A percentile compares a stretch with the other conserved stretches of the same genome.
Evolutionary conservation across 1,140 invertebrate species (phyloP).

Genomic region (Theocolax elegans): DNA sequence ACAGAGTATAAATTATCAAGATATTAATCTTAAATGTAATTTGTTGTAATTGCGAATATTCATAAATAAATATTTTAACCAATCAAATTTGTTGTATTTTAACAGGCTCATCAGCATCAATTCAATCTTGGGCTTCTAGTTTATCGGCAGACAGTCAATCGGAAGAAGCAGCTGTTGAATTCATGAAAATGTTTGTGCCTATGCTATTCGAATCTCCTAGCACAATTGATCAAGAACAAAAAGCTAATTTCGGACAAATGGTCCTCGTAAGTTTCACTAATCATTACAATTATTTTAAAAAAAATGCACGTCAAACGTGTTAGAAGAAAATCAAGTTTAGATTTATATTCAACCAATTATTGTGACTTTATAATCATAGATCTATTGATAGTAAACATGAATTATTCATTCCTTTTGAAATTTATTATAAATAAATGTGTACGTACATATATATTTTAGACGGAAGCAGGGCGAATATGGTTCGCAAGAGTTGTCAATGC

Average conservation of each 20-base stretch:
- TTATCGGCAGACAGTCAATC: conserved; percentile 78
- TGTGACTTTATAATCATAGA: too few species aligned
- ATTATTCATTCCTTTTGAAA: too few species aligned
- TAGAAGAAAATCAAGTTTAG: too few species aligned
- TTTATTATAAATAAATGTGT: too few species aligned
- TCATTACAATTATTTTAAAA: conserved; percentile 3
- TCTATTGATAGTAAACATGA: too few species aligned
- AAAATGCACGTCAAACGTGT: background rate
- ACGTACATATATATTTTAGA: too few species aligned
- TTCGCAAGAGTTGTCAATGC: conserved; percentile 81
- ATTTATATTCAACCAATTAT: too few species aligned
- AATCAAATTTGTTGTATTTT: too few species aligned
- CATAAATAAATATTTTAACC: background rate
- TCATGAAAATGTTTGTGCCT: conserved; percentile 80
- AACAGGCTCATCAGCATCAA: conserved; percentile 74
- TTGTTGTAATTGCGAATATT: background rate
- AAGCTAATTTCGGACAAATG: conserved; percentile 76
- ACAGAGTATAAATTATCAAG: too few species aligned
- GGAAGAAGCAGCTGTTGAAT: conserved; percentile 76
- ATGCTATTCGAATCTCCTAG: conserved; percentile 73
- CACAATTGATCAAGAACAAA: conserved; percentile 72
- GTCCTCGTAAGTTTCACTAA: conserved; percentile 69
- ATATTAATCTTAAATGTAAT: too few species aligned
- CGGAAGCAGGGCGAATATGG: conserved; percentile 72
- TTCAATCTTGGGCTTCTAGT: conserved; percentile 80